Evolutionary conservation across 2,113 vertebrate species (phyloP).

Genomic region (Anoplopoma fimbria): DNA sequence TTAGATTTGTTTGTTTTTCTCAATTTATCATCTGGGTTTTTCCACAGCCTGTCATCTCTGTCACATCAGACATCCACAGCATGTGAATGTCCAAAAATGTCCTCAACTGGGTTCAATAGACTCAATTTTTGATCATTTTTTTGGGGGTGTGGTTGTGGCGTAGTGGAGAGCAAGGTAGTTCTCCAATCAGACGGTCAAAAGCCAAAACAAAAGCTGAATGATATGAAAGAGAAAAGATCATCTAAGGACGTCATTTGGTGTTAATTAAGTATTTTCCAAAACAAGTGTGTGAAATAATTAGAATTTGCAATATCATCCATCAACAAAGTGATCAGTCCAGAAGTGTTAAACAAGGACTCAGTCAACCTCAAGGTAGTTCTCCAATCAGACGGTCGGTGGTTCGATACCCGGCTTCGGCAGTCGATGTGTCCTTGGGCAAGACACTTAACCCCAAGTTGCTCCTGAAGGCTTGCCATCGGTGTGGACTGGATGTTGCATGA

Average conservation of each 20-base stretch:
- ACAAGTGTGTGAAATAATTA: background rate
- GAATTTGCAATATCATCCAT: background rate
- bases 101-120: background rate
- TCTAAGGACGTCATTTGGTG: constrained; percentile 19
- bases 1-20: too few relatives aligned
- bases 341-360: background rate
- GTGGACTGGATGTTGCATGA: too few relatives aligned
- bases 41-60: background rate
- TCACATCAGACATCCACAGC: background rate
- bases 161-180: too few relatives aligned
- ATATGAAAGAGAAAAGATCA: constrained; percentile 22
- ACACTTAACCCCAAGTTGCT: too few relatives aligned
- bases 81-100: background rate
- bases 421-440: too few relatives aligned
- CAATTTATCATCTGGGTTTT: background rate
- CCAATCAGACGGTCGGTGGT: too few relatives aligned
- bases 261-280: background rate
- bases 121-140: too few relatives aligned
- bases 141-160: too few relatives aligned
- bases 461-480: too few relatives aligned
- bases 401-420: too few relatives aligned
- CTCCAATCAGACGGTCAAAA: too few relatives aligned
- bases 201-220: constrained; percentile 41
- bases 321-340: background rate
- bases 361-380: too few relatives aligned